phyloP scores from a whole-genome alignment of 2,888 invertebrate species.

The Trilocha varians region DNA sequence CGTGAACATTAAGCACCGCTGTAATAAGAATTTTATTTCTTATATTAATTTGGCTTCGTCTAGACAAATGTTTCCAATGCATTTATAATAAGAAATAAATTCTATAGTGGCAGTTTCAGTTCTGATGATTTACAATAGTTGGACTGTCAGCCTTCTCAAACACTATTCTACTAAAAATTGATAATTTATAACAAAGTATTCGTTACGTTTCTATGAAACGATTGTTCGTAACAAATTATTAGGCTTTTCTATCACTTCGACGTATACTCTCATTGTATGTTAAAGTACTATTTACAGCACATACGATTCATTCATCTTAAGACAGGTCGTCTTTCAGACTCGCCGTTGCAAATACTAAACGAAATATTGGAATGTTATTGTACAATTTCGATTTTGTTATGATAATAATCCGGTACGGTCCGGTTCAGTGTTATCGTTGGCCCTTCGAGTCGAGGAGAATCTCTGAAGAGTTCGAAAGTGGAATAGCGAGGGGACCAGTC shows the following conservation, averaged over 20 bases:
- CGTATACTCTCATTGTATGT: constrained; percentile 57
- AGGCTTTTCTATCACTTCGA: constrained; percentile 69
- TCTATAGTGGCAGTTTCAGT: constrained; percentile 36
- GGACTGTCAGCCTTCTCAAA: constrained; percentile 66
- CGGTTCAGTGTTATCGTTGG: constrained; percentile 26
- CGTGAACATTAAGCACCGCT: constrained; percentile 4
- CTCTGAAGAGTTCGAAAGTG: constrained; percentile 56
- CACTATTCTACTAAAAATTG: constrained; percentile 65
- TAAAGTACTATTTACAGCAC: constrained; percentile 41
- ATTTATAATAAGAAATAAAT: constrained; percentile 13
- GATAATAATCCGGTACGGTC: neutral
- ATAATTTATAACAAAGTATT: constrained; percentile 61
- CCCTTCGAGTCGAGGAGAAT: constrained; percentile 44
- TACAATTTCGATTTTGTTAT: constrained; percentile 9
- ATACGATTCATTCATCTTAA: constrained; percentile 18
- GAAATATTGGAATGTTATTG: constrained; percentile 32
- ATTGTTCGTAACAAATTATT: constrained; percentile 54
- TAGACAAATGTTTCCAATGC: constrained; percentile 20
- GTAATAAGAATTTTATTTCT: constrained; percentile 9
- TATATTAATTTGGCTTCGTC: constrained; percentile 14
- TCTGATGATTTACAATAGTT: constrained; percentile 46
- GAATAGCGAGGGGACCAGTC: constrained; percentile 47
- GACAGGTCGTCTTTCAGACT: constrained; percentile 55
- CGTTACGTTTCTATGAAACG: constrained; percentile 70
- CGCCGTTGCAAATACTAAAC: constrained; percentile 25